Base-by-base conservation (phyloP, 2,113 vertebrate genomes). In the Mionectes macconnelli region DNA sequence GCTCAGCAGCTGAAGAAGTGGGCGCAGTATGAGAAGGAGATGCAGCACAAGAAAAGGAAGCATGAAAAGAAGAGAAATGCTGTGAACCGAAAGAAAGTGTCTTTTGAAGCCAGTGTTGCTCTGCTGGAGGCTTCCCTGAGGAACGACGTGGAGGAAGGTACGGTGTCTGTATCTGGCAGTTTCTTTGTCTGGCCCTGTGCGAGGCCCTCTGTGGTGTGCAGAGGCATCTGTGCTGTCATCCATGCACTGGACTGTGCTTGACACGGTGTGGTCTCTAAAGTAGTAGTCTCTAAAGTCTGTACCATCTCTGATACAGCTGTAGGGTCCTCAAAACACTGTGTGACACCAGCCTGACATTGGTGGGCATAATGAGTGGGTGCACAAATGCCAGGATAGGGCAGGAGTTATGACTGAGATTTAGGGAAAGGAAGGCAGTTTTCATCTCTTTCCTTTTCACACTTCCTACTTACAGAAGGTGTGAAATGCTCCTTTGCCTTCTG, bases 1-100 rank as follows among this genome's bases (percentile, higher is more conserved):
- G 98, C 98, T 4, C 99, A 99, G 98, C 99, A 99, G 98, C 98
- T 99, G 85, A 99, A 99, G 97, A 98, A 99, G 55, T 99, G 99
- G 99, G 99, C 99, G 0, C 98, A 99, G 92, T 99, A 99, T 0
- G 99, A 99, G 98, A 99, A 99, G 93, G 99, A 99, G 94, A 98
- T 99, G 98, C 99, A 99, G 91, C 99, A 98, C 97, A 99, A 98
- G 97, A 99, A 99, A 91, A 96, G 99, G 42, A 99, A 99, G 93
- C 98, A 99, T 0, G 99, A 99, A 50, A 99, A 98, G 96, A 99
- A 98, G 90, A 98, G 98, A 35, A 98, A 98, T 10, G 60, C 95
- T 0, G 82, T 96, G 17, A 95, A 89, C 88, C 97, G 97, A n/a
- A 98, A 98, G 97, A 98, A 98, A 11, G 98, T 99, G 93, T 98